Conservation (phyloP, 2,888 invertebrate genomes). For the Tenthredo livida region DNA sequence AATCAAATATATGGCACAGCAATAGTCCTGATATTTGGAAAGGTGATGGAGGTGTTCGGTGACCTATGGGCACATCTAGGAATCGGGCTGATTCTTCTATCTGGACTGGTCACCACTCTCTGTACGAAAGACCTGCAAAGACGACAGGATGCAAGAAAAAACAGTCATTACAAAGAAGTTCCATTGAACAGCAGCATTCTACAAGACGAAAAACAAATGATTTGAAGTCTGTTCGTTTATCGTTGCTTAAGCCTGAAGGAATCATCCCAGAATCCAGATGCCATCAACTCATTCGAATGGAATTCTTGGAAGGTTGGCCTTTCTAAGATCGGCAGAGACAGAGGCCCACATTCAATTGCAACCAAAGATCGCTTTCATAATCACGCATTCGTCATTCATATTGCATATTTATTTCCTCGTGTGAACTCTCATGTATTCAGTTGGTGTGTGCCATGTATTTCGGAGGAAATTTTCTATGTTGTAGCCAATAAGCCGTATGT, state of each 20-base stretch:
- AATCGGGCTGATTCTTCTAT: conserved; percentile 59
- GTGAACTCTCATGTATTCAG: not conserved
- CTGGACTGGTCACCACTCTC: conserved; percentile 55
- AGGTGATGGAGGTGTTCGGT: conserved; percentile 60
- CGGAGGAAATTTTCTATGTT: not conserved
- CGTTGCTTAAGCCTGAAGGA: not conserved
- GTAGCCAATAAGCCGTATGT: conserved; percentile 14
- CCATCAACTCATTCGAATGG: not conserved
- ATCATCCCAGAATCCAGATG: not conserved
- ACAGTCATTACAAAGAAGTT: conserved; percentile 30
- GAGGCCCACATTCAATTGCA: not conserved
- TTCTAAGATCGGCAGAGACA: not conserved
- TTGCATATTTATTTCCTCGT: not conserved
- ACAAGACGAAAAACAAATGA: conserved; percentile 35
- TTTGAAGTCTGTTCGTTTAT: not conserved
- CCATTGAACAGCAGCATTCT: conserved; percentile 27
- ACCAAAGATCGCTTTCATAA: conserved; percentile 37
- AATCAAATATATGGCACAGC: conserved; percentile 64
- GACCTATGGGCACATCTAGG: conserved; percentile 65
- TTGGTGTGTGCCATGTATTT: not conserved
- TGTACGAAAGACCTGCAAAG: conserved; percentile 52
- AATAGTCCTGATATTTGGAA: conserved; percentile 63
- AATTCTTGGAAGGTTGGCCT: not conserved
- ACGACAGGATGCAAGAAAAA: conserved; percentile 45
- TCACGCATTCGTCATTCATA: conserved; percentile 18